These are phyloP conservation scores for Taeniopygia guttata DNA, from an alignment of 2,797 vertebrate genomes.

Conservation along the genomic window DNA sequence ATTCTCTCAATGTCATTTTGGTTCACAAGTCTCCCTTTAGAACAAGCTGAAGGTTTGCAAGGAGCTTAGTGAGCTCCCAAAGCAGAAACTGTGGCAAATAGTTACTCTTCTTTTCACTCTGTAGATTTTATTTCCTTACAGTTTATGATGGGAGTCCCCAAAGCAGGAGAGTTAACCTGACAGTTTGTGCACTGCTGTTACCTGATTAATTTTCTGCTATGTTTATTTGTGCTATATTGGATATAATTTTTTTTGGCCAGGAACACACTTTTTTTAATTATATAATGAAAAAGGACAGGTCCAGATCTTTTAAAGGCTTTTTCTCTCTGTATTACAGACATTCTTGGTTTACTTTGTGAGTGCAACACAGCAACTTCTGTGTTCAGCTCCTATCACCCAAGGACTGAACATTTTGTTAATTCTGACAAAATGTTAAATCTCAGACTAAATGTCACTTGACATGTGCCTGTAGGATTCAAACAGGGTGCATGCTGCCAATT, in stretches of 20 bases:
- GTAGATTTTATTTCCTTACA: neutral
- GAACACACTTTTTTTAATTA: neutral
- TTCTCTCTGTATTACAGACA: neutral
- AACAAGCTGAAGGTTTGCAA: neutral
- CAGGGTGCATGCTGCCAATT: neutral
- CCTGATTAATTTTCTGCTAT: neutral
- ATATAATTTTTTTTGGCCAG: neutral
- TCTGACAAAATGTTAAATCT: constrained; percentile 7
- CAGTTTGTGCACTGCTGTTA: neutral
- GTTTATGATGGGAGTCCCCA: neutral
- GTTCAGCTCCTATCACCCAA: neutral
- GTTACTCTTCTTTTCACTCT: neutral
- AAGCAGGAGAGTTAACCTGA: neutral
- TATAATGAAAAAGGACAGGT: neutral
- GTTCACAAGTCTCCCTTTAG: neutral
- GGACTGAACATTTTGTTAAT: neutral
- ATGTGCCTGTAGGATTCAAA: constrained; percentile 1
- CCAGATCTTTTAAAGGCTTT: neutral
- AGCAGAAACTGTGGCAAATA: neutral
- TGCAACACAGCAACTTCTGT: neutral
- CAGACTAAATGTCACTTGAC: constrained; percentile 32
- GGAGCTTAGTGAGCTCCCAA: neutral
- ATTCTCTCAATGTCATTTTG: neutral
- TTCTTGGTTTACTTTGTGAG: neutral
- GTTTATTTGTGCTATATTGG: neutral